Evolutionary conservation across 2,888 invertebrate genomes (phyloP), one percentile per base, ranked within the genome.

Genomic region (Venusia cambrica): DNA sequence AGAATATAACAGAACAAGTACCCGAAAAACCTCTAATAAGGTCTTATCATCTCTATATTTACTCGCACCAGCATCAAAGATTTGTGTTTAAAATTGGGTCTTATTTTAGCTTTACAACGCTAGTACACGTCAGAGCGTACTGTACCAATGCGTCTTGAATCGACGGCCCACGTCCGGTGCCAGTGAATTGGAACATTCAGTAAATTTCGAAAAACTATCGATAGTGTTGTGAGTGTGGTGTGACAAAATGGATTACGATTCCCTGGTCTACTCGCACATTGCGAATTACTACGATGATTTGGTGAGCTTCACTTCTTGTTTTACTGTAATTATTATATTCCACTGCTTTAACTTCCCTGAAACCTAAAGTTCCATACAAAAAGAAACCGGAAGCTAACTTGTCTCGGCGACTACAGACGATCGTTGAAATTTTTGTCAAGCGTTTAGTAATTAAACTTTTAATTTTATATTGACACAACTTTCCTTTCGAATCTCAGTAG

Each of bases 251-350:
- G 91, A 91, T 90, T 91, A 90, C 87, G 91, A 91, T 54, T 88
- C 90, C 69, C 76, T 91, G 62, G 81, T 90, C 55, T 90, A 89
- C 72, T 89, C 90, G 54, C 91, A 91, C 40, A 88, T 90, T 38
- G 83, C 90, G 54, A 89, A 89, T 56, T 90, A 90, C 73, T 91
- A 91, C 63, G 90, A 91, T 59, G 88, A 89, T 38, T 58, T 90
- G 90, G 90, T 90, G 15, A 40, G 40, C 12, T 29, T 34, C n/a
- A n/a, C n/a, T n/a, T 25, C n/a, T 1, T 27, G 10, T 27, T 27
- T 31, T n/a, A n/a, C n/a, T n/a, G n/a, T n/a, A n/a, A n/a, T n/a
- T n/a, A n/a, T n/a, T n/a, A n/a, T n/a, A n/a, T n/a, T n/a, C n/a
- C n/a, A n/a, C n/a, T n/a, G n/a, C n/a, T n/a, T n/a, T n/a, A n/a